Conservation (phyloP, 2,888 invertebrate species). For the Heterodera filipjevi region DNA sequence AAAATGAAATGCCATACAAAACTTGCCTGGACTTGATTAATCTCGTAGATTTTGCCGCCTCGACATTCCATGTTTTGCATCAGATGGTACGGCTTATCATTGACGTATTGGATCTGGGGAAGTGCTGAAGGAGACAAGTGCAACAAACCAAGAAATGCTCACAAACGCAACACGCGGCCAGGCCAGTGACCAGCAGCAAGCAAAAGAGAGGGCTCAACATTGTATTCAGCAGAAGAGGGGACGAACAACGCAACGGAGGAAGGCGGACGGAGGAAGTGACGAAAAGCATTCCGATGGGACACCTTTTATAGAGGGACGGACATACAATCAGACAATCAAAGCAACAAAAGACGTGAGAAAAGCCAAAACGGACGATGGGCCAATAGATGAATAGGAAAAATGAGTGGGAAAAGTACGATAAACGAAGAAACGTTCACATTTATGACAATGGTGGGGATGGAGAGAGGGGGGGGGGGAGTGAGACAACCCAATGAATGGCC, state of each 20-base stretch:
- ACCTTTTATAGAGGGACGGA: background rate
- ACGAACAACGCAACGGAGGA: background rate
- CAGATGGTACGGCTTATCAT: constrained; percentile 54
- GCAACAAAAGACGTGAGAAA: background rate
- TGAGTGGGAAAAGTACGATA: background rate
- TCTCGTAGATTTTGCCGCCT: constrained; percentile 60
- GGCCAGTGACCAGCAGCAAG: constrained; percentile 28
- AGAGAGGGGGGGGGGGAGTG: too few relatives aligned
- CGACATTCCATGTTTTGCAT: constrained; percentile 60
- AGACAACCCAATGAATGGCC: too few relatives aligned
- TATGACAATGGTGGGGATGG: too few relatives aligned
- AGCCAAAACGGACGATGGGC: background rate
- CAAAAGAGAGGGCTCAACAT: constrained; percentile 34
- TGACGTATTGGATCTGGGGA: constrained; percentile 55
- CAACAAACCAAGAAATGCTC: constrained; percentile 14
- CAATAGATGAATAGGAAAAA: background rate
- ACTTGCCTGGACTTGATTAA: constrained; percentile 53
- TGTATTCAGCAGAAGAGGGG: constrained; percentile 6
- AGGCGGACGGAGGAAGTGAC: background rate
- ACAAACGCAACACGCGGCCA: constrained; percentile 39
- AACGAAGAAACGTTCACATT: background rate
- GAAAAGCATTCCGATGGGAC: background rate
- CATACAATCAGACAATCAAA: background rate
- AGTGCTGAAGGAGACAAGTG: constrained; percentile 45
- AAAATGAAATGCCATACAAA: too few relatives aligned